Evolutionary conservation across 2,888 invertebrate species (phyloP).

Genomic region (Agonopterix heracliana): DNA sequence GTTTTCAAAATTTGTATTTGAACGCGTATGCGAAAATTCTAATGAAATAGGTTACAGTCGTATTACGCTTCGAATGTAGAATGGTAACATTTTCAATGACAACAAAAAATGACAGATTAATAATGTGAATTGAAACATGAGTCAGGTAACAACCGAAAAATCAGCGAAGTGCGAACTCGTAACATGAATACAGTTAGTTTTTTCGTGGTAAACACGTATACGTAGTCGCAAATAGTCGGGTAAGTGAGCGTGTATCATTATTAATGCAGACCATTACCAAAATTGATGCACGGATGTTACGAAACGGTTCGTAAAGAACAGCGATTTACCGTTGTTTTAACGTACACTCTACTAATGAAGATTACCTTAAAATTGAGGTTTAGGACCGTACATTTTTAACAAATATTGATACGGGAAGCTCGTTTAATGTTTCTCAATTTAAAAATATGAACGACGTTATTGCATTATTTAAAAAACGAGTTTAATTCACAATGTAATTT

Average conservation of each 20-base stretch:
- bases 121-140: constrained; percentile 6
- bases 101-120: constrained; percentile 17
- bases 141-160: constrained; percentile 45
- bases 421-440: too few species aligned
- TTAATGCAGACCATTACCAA: constrained; percentile 44
- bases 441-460: too few species aligned
- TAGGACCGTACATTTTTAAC: constrained; percentile 7
- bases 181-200: constrained; percentile 54
- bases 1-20: constrained; percentile 2
- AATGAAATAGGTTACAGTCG: too few species aligned
- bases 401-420: background rate
- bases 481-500: too few species aligned
- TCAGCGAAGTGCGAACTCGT: constrained; percentile 57
- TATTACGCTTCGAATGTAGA: constrained; percentile 4
- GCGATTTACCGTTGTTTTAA: constrained; percentile 17
- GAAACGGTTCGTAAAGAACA: constrained; percentile 20
- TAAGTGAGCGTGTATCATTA: constrained; percentile 37
- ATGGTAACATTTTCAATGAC: constrained; percentile 26
- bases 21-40: background rate
- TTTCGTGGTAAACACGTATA: constrained; percentile 40
- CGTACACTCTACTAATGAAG: constrained; percentile 20
- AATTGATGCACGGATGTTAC: constrained; percentile 39
- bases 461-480: too few species aligned
- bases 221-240: constrained; percentile 41
- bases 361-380: constrained; percentile 19